These are phyloP conservation scores for Cheilosia scutellata DNA, from an alignment of 2,888 invertebrate species.

Conservation along the genomic window DNA sequence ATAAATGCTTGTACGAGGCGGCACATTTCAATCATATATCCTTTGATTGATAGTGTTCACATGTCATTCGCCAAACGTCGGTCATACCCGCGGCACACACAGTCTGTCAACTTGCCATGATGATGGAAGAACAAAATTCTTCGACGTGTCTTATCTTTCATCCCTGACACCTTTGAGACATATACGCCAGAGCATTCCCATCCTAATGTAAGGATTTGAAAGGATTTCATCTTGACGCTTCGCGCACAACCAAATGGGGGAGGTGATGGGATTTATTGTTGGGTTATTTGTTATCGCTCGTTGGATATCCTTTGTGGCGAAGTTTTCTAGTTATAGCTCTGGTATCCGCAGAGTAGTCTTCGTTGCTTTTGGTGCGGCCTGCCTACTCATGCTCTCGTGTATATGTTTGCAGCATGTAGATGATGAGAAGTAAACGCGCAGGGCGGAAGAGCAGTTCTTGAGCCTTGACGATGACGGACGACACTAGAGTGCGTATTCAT, in stretches of 20 bases:
- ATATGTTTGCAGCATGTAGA: constrained; percentile 6
- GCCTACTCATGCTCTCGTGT: constrained; percentile 17
- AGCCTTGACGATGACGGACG: constrained; percentile 62
- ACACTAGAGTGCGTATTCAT: constrained; percentile 56
- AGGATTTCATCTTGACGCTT: constrained; percentile 64
- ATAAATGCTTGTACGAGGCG: constrained; percentile 53
- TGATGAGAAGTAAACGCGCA: constrained; percentile 9
- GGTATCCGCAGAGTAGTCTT: constrained; percentile 32
- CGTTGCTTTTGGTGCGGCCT: constrained; percentile 4
- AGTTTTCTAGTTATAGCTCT: constrained; percentile 16
- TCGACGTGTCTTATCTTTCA: constrained; percentile 71
- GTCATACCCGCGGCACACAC: background rate
- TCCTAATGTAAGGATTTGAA: constrained; percentile 53
- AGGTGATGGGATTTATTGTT: constrained; percentile 60
- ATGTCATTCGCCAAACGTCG: constrained; percentile 32
- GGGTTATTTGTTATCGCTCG: constrained; percentile 66
- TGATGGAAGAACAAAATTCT: constrained; percentile 42
- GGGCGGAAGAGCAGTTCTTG: background rate
- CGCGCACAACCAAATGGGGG: background rate
- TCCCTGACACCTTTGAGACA: constrained; percentile 73
- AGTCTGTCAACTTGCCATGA: constrained; percentile 4
- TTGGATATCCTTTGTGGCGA: constrained; percentile 59
- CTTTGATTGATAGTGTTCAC: constrained; percentile 72
- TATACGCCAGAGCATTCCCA: constrained; percentile 51
- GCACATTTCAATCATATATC: constrained; percentile 72